A percentile compares a stretch with the other conserved stretches of the same genome.
phyloP scores from a whole-genome alignment of 1,140 invertebrate species.

The Diorhabda carinulata region DNA sequence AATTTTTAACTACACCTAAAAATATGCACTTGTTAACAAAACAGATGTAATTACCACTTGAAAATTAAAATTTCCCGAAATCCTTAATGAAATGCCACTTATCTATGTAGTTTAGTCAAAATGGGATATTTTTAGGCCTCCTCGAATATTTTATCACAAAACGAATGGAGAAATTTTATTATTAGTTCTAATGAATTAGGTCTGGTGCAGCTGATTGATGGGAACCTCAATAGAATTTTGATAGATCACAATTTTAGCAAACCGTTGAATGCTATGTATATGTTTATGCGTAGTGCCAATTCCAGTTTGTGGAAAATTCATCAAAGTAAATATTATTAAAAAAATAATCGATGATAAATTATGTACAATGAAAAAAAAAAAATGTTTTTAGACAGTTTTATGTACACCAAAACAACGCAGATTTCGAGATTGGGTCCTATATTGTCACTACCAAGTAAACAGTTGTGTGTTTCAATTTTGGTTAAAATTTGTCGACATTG shows the following conservation, averaged over 20 bases:
- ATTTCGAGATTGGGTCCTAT: constrained; percentile 34
- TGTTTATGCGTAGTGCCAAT: constrained; percentile 28
- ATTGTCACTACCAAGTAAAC: constrained; percentile 25
- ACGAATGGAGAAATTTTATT: constrained; percentile 39
- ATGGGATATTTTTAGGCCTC: constrained; percentile 25
- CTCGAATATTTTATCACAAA: constrained; percentile 30
- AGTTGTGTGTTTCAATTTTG: constrained; percentile 34
- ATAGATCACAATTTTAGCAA: constrained; percentile 28
- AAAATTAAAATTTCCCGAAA: too few species aligned
- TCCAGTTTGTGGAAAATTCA: constrained; percentile 36
- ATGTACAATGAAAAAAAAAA: neutral
- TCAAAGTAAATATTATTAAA: constrained; percentile 32
- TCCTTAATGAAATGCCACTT: too few species aligned
- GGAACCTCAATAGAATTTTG: constrained; percentile 32
- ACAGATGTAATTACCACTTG: too few species aligned
- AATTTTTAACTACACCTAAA: too few species aligned
- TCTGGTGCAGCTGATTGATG: constrained; percentile 28
- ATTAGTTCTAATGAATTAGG: constrained; percentile 27
- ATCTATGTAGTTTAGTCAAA: too few species aligned
- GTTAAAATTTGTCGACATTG: constrained; percentile 31
- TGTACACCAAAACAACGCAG: constrained; percentile 32
- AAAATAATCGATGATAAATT: neutral
- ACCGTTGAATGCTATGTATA: constrained; percentile 31
- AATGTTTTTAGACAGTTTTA: constrained; percentile 32
- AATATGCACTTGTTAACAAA: too few species aligned